phyloP scores from a whole-genome alignment of 2,113 vertebrate species.

The Globicephala melas region DNA sequence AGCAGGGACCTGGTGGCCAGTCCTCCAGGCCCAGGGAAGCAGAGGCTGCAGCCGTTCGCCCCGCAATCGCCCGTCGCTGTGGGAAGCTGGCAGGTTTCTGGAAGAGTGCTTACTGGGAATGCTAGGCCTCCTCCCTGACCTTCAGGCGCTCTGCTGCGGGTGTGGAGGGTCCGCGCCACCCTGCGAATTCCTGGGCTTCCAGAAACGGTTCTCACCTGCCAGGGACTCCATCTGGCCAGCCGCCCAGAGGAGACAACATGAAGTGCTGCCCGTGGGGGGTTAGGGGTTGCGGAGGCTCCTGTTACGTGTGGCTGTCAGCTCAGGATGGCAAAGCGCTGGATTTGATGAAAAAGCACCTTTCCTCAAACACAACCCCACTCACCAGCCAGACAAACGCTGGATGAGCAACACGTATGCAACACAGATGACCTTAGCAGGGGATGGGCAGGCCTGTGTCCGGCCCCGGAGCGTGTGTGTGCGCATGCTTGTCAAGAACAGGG shows the following conservation, averaged over 20 bases:
- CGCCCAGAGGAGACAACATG: not conserved
- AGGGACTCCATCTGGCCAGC: not conserved
- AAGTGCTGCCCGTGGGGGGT: no score
- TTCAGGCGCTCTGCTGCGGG: not conserved
- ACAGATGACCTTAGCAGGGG: not conserved
- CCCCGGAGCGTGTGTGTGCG: not conserved
- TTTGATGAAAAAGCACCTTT: not conserved
- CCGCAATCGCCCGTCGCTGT: accelerated
- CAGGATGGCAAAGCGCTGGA: not conserved
- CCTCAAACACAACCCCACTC: not conserved
- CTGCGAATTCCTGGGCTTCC: not conserved
- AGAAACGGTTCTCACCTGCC: not conserved
- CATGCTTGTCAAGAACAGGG: not conserved
- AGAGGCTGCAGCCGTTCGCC: not conserved
- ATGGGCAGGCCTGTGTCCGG: accelerated
- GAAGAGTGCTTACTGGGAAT: not conserved
- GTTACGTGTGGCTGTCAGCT: not conserved
- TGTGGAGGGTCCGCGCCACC: not conserved
- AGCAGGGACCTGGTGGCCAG: not conserved
- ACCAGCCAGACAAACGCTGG: not conserved
- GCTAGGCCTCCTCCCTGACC: not conserved
- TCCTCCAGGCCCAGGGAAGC: not conserved
- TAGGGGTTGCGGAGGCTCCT: not conserved
- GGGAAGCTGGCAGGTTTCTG: not conserved
- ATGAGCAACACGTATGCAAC: not conserved